Conservation (phyloP, 2,797 vertebrate genomes). For the Coregonus ussuriensis region DNA sequence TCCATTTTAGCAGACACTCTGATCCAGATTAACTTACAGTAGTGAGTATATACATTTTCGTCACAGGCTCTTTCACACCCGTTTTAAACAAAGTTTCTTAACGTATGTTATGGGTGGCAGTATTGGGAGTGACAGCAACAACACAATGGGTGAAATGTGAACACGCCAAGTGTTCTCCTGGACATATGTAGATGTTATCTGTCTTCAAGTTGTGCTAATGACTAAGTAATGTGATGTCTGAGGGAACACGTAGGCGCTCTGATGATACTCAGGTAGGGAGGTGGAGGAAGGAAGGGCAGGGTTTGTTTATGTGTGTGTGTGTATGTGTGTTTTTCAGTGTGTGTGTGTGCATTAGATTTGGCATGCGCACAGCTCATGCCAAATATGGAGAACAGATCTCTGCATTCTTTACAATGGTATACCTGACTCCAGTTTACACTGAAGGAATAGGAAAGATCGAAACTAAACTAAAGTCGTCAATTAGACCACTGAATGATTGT, state of each 20-base stretch:
- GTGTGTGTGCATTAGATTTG: not conserved
- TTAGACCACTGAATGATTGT: not conserved
- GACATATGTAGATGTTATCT: not conserved
- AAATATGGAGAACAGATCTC: not conserved
- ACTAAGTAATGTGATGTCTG: not conserved
- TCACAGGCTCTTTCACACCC: not conserved
- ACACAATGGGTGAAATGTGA: constrained; percentile 24
- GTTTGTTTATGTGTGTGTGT: not conserved
- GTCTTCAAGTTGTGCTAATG: not conserved
- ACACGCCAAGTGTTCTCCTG: not conserved
- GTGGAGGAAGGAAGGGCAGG: not conserved
- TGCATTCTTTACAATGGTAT: not conserved
- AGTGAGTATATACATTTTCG: no score
- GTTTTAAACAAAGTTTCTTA: not conserved
- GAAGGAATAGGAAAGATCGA: not conserved
- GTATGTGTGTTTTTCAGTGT: not conserved
- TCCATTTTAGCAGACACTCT: no score
- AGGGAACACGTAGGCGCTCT: not conserved
- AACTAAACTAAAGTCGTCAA: not conserved
- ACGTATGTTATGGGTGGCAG: not conserved
- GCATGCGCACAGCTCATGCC: not conserved
- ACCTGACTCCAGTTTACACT: not conserved
- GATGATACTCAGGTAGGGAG: not conserved
- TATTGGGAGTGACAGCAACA: not conserved
- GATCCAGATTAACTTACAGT: no score